Base-by-base conservation (phyloP, 2,888 invertebrate genomes). In the Sclerodermus sp. region DNA sequence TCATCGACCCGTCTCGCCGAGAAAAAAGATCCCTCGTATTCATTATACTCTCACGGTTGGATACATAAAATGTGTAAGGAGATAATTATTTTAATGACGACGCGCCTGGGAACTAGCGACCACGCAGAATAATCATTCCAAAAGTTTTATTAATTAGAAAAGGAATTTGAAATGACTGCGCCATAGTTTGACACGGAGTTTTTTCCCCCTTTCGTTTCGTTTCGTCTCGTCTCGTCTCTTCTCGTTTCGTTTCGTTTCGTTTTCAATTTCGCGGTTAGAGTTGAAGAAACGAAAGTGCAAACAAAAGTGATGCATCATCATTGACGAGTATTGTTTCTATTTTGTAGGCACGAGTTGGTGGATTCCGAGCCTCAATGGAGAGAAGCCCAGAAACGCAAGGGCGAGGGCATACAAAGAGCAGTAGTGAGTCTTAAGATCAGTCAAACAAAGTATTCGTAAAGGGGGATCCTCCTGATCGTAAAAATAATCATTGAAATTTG, bases 291-390 rank as follows among this genome's bases (percentile, higher is more conserved):
- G n/a, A n/a, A n/a, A n/a, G n/a, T n/a, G n/a, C n/a, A n/a, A n/a
- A n/a, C n/a, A n/a, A n/a, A n/a, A n/a, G n/a, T n/a, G n/a, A n/a
- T n/a, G n/a, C n/a, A n/a, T n/a, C n/a, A n/a, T n/a, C n/a, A n/a
- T n/a, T n/a, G n/a, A n/a, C n/a, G n/a, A n/a, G n/a, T n/a, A n/a
- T 32, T 51, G 15, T 44, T 38, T 9, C 38, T 46, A 31, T 53
- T 49, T 47, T 49, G 59, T 60, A 81, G 81, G 58, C 79, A 80
- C 60, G 92, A 92, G 78, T 82, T 93, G 67, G 88, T 94, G 41
- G 93, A 93, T 74, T 93, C 93, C 6, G 91, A 90, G 65, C 86
- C 88, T 45, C 93, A 93, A 77, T 94, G 93, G 93, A 87, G 88
- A 64, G 92, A 93, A 80, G 90, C 91, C 39, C 87, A 93, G 75